phyloP scores from a whole-genome alignment of 2,888 invertebrate genomes.

The Choreutis nemorana region DNA sequence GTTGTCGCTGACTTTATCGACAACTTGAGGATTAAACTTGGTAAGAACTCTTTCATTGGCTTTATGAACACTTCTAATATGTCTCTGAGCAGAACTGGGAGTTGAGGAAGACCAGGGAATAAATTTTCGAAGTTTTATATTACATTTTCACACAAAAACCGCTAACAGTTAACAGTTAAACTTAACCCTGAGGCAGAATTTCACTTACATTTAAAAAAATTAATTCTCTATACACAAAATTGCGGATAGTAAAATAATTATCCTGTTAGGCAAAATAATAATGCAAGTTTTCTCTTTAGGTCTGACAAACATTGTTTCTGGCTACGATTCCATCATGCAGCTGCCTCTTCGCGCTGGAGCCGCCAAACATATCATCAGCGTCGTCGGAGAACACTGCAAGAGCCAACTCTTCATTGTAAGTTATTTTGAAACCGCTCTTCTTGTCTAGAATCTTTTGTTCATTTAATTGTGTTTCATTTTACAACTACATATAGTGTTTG shows the following conservation, averaged over 20 bases:
- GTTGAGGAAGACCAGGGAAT: too few relatives aligned
- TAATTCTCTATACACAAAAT: too few relatives aligned
- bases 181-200: too few relatives aligned
- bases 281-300: constrained; percentile 34
- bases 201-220: too few relatives aligned
- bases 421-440: too few relatives aligned
- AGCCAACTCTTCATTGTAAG: background rate
- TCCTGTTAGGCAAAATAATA: constrained; percentile 17
- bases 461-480: too few relatives aligned
- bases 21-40: constrained; percentile 19
- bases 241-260: background rate
- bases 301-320: constrained; percentile 63
- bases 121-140: too few relatives aligned
- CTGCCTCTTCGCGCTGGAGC: constrained; percentile 82
- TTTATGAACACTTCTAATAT: background rate
- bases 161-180: too few relatives aligned
- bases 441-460: too few relatives aligned
- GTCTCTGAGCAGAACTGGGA: too few relatives aligned
- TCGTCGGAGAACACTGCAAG: constrained; percentile 68
- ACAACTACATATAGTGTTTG: too few relatives aligned
- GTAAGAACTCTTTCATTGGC: constrained; percentile 18
- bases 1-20: constrained; percentile 19
- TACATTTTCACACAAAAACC: too few relatives aligned
- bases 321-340: constrained; percentile 68
- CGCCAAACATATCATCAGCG: constrained; percentile 74